phyloP scores from a whole-genome alignment of 35 echinoderm and acorn worm genomes.

The Patiria miniata region DNA sequence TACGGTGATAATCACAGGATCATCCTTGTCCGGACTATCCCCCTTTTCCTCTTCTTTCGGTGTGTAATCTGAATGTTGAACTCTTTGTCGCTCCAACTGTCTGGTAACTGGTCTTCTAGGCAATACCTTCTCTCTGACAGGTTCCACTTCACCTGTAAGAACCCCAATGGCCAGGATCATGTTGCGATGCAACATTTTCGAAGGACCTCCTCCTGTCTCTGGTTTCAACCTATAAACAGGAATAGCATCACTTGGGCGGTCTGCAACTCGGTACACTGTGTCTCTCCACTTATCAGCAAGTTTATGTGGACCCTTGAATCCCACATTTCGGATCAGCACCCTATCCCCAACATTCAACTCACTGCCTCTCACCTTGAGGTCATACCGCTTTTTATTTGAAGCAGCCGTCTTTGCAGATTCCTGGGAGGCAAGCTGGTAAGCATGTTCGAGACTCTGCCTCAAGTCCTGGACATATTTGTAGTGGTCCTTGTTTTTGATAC shows the following conservation, averaged over 20 bases:
- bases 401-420: constrained; percentile 21
- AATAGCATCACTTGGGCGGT: constrained; percentile 22
- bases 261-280: constrained; percentile 23
- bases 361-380: too few species aligned
- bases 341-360: constrained; percentile 32
- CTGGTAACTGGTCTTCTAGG: background rate
- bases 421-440: constrained; percentile 23
- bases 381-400: constrained; percentile 45
- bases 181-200: constrained; percentile 46
- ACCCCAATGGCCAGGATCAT: background rate
- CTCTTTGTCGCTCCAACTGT: background rate
- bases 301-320: constrained; percentile 67
- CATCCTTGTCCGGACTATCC: background rate
- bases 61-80: background rate
- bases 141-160: background rate
- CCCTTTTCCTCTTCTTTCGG: background rate
- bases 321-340: constrained; percentile 75
- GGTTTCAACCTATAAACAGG: too few species aligned
- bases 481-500: constrained; percentile 8
- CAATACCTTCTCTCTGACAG: background rate
- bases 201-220: constrained; percentile 16
- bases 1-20: background rate
- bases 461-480: constrained; percentile 40
- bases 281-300: constrained; percentile 67
- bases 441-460: constrained; percentile 16